Percentiles rank a stretch among this genome's conserved stretches.
Evolutionary conservation across 2,888 invertebrate genomes (phyloP).

Genomic region (Dicycla oo): DNA sequence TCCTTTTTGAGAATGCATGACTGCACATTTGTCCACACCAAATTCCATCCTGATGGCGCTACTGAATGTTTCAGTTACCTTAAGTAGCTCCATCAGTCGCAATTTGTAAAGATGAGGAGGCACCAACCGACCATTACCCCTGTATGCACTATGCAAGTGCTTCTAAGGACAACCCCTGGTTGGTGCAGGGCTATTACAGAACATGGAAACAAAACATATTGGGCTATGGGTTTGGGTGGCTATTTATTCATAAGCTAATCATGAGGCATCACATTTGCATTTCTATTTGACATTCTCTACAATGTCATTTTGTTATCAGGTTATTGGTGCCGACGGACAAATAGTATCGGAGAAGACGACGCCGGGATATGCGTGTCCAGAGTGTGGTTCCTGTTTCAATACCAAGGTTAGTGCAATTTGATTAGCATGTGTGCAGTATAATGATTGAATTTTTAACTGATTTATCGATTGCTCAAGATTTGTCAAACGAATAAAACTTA

Average conservation of each 20-base stretch:
- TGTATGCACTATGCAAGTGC: too few species aligned
- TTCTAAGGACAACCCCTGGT: too few species aligned
- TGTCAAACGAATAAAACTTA: background rate
- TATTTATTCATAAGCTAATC: background rate
- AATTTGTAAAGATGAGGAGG: too few species aligned
- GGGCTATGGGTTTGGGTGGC: too few species aligned
- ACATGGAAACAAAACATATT: too few species aligned
- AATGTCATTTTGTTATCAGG: slow-evolving; percentile 67
- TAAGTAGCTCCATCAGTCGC: too few species aligned
- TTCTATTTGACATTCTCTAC: background rate
- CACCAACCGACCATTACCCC: too few species aligned
- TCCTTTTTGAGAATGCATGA: too few species aligned
- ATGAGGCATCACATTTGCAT: background rate
- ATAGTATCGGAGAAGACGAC: slow-evolving; percentile 83
- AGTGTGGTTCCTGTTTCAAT: slow-evolving; percentile 89
- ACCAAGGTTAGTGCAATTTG: slow-evolving; percentile 80
- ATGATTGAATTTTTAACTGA: background rate
- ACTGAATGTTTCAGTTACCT: too few species aligned
- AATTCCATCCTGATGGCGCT: too few species aligned
- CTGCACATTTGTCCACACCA: too few species aligned
- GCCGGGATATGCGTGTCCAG: slow-evolving; percentile 86
- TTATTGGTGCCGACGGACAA: slow-evolving; percentile 87
- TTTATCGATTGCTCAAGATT: background rate
- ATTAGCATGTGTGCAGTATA: background rate
- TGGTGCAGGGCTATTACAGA: too few species aligned